Evolutionary conservation across 2,113 vertebrate species (phyloP).

Genomic region (Dermatemys mawii): DNA sequence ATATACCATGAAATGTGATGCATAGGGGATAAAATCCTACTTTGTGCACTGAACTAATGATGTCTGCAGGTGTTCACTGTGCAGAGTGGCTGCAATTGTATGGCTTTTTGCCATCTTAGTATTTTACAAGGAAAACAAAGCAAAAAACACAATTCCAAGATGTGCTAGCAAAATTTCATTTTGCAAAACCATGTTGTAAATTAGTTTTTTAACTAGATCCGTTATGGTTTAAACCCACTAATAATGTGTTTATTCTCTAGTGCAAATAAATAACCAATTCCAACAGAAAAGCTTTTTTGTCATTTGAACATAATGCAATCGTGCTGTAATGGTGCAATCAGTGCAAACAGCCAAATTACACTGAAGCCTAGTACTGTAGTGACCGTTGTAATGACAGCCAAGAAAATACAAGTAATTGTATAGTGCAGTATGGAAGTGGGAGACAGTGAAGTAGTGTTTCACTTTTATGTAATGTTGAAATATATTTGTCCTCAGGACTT

Average conservation of each 20-base stretch:
- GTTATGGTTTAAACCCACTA: background rate
- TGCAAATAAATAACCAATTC: background rate
- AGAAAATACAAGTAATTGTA: background rate
- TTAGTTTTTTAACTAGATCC: background rate
- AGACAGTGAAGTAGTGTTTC: background rate
- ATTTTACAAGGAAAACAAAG: background rate
- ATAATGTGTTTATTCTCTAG: background rate
- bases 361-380: background rate
- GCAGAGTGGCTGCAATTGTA: background rate
- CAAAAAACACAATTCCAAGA: background rate
- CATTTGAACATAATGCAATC: background rate
- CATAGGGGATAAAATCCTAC: background rate
- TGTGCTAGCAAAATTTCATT: background rate
- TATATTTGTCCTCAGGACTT: background rate
- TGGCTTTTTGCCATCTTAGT: background rate
- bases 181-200: background rate
- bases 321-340: background rate
- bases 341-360: background rate
- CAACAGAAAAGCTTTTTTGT: background rate
- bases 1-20: background rate
- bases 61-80: background rate
- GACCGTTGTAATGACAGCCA: background rate
- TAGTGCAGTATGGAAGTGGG: background rate
- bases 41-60: background rate
- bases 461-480: background rate